These are phyloP conservation scores for Eumaeus atala DNA, from an alignment of 1,140 invertebrate genomes.

Conservation along the genomic window DNA sequence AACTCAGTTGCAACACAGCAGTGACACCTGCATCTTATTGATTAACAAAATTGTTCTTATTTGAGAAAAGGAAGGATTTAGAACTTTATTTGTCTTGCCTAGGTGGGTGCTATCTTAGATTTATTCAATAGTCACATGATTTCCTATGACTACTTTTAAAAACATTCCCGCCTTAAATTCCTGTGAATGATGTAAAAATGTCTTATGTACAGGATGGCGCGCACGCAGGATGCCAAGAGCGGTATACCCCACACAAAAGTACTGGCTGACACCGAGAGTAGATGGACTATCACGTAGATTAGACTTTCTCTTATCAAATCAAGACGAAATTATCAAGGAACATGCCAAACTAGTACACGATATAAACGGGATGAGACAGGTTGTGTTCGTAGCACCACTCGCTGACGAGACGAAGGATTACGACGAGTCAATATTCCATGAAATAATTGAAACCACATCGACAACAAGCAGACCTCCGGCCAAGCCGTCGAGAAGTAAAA, in stretches of 20 bases:
- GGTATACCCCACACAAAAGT: constrained; percentile 21
- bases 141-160: not conserved
- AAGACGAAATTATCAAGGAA: constrained; percentile 57
- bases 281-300: constrained; percentile 28
- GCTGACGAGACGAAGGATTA: constrained; percentile 48
- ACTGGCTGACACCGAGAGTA: constrained; percentile 13
- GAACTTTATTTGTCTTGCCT: no score
- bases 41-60: no score
- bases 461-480: constrained; percentile 27
- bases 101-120: no score
- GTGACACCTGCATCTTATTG: no score
- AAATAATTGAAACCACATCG: constrained; percentile 50
- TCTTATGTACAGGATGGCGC: constrained; percentile 20
- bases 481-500: constrained; percentile 23
- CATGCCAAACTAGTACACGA: constrained; percentile 63
- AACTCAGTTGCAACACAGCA: no score
- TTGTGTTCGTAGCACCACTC: constrained; percentile 43
- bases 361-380: constrained; percentile 54
- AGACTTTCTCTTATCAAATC: constrained; percentile 33
- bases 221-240: constrained; percentile 17
- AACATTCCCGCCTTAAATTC: not conserved
- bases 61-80: no score
- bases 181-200: not conserved
- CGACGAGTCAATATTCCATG: constrained; percentile 57
- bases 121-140: not conserved